Percentiles rank a stretch among this genome's conserved stretches.
Evolutionary conservation across 2,113 vertebrate species (phyloP).

Genomic region (Crotalus helleri): DNA sequence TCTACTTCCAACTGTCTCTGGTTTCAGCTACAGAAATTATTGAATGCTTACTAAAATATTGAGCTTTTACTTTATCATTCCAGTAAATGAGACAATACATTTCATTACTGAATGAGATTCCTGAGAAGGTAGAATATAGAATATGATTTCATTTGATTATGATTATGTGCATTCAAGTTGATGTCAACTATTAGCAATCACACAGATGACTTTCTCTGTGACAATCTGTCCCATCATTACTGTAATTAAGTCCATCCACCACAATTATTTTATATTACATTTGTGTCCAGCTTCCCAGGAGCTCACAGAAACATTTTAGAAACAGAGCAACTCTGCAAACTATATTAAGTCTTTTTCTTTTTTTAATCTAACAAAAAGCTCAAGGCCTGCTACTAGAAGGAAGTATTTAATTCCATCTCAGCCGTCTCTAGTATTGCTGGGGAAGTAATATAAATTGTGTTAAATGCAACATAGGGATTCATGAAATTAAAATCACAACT

Average conservation of each 20-base stretch:
- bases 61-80: not conserved
- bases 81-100: not conserved
- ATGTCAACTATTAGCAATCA: not conserved
- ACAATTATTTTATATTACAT: not conserved
- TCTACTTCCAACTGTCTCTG: not conserved
- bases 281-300: not conserved
- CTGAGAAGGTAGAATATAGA: not conserved
- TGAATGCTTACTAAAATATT: not conserved
- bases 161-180: not conserved
- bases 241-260: not conserved
- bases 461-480: not conserved
- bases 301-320: not conserved
- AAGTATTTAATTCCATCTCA: not conserved
- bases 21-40: not conserved
- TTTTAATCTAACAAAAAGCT: not conserved
- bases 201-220: not conserved
- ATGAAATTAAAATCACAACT: conserved; percentile 6
- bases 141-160: not conserved
- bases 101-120: not conserved
- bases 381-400: not conserved
- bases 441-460: not conserved
- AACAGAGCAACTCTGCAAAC: not conserved
- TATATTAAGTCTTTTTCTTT: not conserved
- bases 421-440: not conserved
- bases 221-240: not conserved